phyloP scores from a whole-genome alignment of 2,113 vertebrate genomes.

The Hippocampus guttulatus region DNA sequence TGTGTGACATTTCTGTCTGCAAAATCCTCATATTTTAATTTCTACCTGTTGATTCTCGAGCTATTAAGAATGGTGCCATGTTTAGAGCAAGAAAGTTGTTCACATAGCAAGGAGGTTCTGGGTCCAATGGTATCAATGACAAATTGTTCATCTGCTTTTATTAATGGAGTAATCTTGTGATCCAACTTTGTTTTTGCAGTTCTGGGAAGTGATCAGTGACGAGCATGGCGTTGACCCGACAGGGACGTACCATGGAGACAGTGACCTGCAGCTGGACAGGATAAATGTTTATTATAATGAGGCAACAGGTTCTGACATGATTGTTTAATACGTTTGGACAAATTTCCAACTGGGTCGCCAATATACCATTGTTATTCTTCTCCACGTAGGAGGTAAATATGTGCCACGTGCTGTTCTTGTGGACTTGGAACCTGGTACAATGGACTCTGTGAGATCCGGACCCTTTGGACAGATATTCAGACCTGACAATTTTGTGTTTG shows the following conservation, averaged over 20 bases:
- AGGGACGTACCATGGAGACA: slow-evolving; percentile 9
- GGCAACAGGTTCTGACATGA: background rate
- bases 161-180: background rate
- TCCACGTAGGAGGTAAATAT: slow-evolving; percentile 1
- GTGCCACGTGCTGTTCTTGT: slow-evolving; percentile 11
- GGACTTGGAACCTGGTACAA: slow-evolving; percentile 11
- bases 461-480: slow-evolving; percentile 8
- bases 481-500: slow-evolving; percentile 15
- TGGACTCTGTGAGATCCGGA: slow-evolving; percentile 11
- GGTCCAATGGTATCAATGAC: background rate
- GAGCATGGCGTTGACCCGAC: slow-evolving; percentile 3
- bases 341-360: background rate
- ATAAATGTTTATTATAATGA: slow-evolving; percentile 9
- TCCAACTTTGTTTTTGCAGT: background rate
- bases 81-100: background rate
- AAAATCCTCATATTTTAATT: background rate
- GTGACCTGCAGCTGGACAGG: slow-evolving; percentile 6
- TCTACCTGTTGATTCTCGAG: background rate
- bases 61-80: background rate
- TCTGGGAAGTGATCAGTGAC: slow-evolving; percentile 12
- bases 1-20: too few relatives aligned
- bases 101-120: background rate
- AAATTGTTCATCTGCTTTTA: background rate
- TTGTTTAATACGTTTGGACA: too few relatives aligned
- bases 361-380: background rate